Conservation (phyloP, 2,797 vertebrate species). For the Austrolebias charrua region DNA sequence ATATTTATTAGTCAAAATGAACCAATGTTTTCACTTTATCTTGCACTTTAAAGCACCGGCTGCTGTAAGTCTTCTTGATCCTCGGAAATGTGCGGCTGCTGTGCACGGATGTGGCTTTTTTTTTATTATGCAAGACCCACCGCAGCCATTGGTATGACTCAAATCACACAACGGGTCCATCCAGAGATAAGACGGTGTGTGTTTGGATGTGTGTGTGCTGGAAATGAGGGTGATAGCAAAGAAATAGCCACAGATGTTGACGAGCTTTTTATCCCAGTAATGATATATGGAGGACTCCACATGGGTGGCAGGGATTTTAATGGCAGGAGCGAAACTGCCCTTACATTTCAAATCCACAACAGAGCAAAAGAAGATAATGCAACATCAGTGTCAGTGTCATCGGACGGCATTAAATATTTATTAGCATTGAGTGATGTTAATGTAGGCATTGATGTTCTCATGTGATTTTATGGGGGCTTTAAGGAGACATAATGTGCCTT, state of each 20-base stretch:
- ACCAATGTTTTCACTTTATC: not conserved
- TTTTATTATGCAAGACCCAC: slow-evolving; percentile 52
- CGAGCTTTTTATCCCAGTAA: slow-evolving; percentile 37
- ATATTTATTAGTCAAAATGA: not conserved
- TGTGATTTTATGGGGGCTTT: slow-evolving; percentile 1
- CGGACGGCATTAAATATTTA: slow-evolving; percentile 18
- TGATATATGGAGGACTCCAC: slow-evolving; percentile 43
- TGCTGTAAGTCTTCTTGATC: slow-evolving; percentile 32
- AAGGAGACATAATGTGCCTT: slow-evolving; percentile 18
- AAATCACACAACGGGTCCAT: slow-evolving; percentile 32
- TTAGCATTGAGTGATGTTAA: slow-evolving; percentile 9
- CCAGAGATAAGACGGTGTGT: slow-evolving; percentile 27
- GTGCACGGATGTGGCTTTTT: slow-evolving; percentile 56
- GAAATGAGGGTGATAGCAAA: slow-evolving; percentile 46
- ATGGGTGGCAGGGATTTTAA: slow-evolving; percentile 30
- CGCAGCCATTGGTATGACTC: slow-evolving; percentile 43
- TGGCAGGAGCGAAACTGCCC: slow-evolving; percentile 34
- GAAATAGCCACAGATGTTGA: slow-evolving; percentile 39
- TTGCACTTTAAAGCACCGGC: slow-evolving; percentile 27
- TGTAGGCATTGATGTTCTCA: slow-evolving; percentile 7
- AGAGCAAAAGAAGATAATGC: slow-evolving; percentile 14
- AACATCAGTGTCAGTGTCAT: slow-evolving; percentile 3
- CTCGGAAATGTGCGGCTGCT: slow-evolving; percentile 54
- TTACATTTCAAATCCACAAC: slow-evolving; percentile 26
- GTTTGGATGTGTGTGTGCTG: slow-evolving; percentile 39